A percentile compares a stretch with the other conserved stretches of the same genome.
phyloP scores from a whole-genome alignment of 1,140 invertebrate genomes.

The Ephestia elutella region DNA sequence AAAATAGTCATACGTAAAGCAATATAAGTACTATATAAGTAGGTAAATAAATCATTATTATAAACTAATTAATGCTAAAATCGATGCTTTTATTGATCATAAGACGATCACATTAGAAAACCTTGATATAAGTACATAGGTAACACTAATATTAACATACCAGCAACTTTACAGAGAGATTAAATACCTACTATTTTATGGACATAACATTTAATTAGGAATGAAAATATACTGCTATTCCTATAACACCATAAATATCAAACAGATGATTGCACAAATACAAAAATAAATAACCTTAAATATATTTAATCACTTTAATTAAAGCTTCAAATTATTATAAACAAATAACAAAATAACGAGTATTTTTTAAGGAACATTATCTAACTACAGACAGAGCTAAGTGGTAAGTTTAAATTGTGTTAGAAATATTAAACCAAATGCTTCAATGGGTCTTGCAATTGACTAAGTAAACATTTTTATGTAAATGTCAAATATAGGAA shows the following conservation, averaged over 20 bases:
- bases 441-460: too few species aligned
- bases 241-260: not conserved
- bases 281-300: slow-evolving; percentile 8
- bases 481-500: too few species aligned
- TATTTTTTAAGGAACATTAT: not conserved
- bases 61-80: slow-evolving; percentile 19
- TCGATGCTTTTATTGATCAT: slow-evolving; percentile 30
- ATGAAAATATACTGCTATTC: not conserved
- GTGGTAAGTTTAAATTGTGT: too few species aligned
- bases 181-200: not conserved
- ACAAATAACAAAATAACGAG: not conserved
- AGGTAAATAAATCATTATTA: too few species aligned
- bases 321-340: slow-evolving; percentile 3
- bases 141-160: not conserved
- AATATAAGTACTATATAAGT: too few species aligned
- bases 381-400: not conserved
- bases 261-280: not conserved
- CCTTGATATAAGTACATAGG: not conserved
- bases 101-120: slow-evolving; percentile 21
- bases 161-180: not conserved
- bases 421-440: not conserved
- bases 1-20: too few species aligned
- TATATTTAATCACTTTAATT: not conserved
- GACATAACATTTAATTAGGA: slow-evolving; percentile 1
- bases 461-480: not conserved